phyloP scores from a whole-genome alignment of 2,888 invertebrate genomes.

The Mesoligia furuncula region DNA sequence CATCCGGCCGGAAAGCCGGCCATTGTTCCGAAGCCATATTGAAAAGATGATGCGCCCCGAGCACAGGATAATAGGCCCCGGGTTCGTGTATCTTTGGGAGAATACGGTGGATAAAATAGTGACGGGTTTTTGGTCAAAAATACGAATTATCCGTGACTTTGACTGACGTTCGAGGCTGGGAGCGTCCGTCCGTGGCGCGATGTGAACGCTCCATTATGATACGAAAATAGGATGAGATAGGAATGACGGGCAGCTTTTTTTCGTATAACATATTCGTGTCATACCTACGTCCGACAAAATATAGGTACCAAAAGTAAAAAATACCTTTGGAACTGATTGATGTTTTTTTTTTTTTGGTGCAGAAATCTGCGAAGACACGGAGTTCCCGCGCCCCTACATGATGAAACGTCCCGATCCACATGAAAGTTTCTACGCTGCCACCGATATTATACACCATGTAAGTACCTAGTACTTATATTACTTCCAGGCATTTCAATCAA shows the following conservation, averaged over 20 bases:
- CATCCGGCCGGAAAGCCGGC: constrained; percentile 81
- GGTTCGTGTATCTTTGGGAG: constrained; percentile 66
- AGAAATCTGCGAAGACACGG: constrained; percentile 88
- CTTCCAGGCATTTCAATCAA: background rate
- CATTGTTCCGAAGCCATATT: constrained; percentile 87
- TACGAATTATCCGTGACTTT: constrained; percentile 62
- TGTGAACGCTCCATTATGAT: constrained; percentile 42
- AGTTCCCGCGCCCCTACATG: constrained; percentile 87
- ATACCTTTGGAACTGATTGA: background rate
- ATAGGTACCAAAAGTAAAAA: constrained; percentile 1
- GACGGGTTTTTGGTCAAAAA: constrained; percentile 68
- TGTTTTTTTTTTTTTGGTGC: constrained; percentile 64
- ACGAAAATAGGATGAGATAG: constrained; percentile 38
- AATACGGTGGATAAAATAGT: constrained; percentile 73
- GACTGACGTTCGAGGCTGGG: constrained; percentile 55
- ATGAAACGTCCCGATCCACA: constrained; percentile 87
- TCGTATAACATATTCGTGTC: constrained; percentile 6
- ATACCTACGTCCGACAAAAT: constrained; percentile 31
- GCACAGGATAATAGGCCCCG: constrained; percentile 79
- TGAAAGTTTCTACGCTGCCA: constrained; percentile 94
- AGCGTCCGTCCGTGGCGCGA: constrained; percentile 33
- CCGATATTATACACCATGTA: constrained; percentile 93
- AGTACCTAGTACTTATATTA: constrained; percentile 70
- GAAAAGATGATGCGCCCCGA: constrained; percentile 85
- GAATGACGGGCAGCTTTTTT: constrained; percentile 39